These are phyloP conservation scores for Saccostrea echinata DNA, from an alignment of 1,140 invertebrate genomes.

Conservation along the genomic window DNA sequence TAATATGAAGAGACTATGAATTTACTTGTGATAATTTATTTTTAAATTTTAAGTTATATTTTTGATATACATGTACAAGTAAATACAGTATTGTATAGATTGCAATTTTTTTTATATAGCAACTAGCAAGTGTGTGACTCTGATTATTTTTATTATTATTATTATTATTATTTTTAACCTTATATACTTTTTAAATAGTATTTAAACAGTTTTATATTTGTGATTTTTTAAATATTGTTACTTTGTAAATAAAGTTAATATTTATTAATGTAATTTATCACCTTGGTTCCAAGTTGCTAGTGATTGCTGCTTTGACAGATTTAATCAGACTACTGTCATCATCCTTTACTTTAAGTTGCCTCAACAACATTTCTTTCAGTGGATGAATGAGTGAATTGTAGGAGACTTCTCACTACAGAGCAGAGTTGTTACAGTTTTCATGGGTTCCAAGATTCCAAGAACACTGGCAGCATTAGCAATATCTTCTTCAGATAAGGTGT, in stretches of 20 bases:
- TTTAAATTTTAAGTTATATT: no score
- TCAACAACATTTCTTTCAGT: slow-evolving; percentile 30
- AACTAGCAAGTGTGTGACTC: neutral
- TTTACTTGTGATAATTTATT: no score
- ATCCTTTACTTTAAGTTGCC: neutral
- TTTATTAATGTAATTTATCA: neutral
- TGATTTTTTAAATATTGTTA: neutral
- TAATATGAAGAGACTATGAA: no score
- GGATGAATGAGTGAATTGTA: slow-evolving; percentile 42
- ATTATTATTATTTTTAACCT: neutral
- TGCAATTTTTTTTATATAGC: neutral
- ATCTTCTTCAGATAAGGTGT: slow-evolving; percentile 28
- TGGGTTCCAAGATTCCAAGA: slow-evolving; percentile 42
- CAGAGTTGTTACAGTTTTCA: slow-evolving; percentile 51
- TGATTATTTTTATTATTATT: neutral
- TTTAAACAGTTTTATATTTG: neutral
- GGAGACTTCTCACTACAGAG: slow-evolving; percentile 1
- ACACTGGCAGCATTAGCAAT: slow-evolving; percentile 1
- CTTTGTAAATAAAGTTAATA: neutral
- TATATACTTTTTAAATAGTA: neutral
- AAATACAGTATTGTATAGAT: neutral
- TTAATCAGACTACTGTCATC: neutral
- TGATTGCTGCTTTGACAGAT: slow-evolving; percentile 31
- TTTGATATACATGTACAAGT: no score
- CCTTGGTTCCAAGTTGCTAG: neutral